These are phyloP conservation scores for Harpagoxenus sublaevis DNA, from an alignment of 2,888 invertebrate species.

Conservation along the genomic window DNA sequence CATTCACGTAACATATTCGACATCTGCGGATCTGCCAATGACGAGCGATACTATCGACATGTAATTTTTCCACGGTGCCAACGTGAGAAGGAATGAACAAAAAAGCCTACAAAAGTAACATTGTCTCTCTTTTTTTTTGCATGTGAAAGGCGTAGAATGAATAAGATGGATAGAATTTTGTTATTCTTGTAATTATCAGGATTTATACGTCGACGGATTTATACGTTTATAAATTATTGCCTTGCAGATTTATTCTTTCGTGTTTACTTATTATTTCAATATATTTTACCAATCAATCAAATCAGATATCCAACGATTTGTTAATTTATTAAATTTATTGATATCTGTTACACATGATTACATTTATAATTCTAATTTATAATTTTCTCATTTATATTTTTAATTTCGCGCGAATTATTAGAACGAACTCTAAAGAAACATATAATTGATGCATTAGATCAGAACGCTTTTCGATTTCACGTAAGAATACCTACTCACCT, in stretches of 20 bases:
- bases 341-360: neutral
- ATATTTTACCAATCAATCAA: neutral
- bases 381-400: no score
- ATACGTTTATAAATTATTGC: neutral
- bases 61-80: conserved; percentile 2
- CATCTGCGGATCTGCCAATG: conserved; percentile 60
- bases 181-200: neutral
- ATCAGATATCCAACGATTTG: neutral
- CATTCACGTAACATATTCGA: conserved; percentile 57
- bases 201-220: neutral
- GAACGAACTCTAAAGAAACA: neutral
- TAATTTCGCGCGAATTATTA: neutral
- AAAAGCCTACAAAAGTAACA: neutral
- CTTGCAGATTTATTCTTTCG: neutral
- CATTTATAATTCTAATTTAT: neutral
- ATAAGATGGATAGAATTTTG: neutral
- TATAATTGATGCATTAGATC: neutral
- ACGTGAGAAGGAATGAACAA: neutral
- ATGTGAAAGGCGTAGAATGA: neutral
- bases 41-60: conserved; percentile 21
- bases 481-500: conserved; percentile 88
- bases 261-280: neutral
- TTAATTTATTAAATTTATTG: conserved; percentile 2
- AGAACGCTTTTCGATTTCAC: neutral
- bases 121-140: neutral